Evolutionary conservation across 2,888 invertebrate species (phyloP).

Genomic region (Andrena bucephala): DNA sequence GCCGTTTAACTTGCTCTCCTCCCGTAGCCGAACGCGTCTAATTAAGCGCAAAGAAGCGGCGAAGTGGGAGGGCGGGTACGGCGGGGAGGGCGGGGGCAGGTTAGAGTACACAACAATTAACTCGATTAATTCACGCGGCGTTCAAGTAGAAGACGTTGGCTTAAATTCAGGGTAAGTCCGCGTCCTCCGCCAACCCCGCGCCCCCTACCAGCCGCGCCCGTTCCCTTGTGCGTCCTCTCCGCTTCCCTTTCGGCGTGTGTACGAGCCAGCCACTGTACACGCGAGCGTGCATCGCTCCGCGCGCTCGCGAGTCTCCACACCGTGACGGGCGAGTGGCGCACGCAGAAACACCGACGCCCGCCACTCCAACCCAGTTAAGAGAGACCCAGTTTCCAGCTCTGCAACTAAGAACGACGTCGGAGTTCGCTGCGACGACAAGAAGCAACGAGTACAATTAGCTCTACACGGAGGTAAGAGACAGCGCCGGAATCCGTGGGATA

Average conservation of each 20-base stretch:
- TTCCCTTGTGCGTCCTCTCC: conserved; percentile 9
- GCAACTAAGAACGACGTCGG: conserved; percentile 63
- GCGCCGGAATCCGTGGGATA: conserved; percentile 49
- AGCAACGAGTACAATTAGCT: conserved; percentile 72
- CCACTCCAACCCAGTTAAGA: conserved; percentile 58
- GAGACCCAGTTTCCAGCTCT: conserved; percentile 66
- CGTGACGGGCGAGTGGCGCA: conserved; percentile 11
- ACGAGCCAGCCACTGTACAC: conserved; percentile 30
- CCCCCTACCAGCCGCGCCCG: neutral
- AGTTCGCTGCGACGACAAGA: conserved; percentile 63
- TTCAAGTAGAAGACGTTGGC: conserved; percentile 66
- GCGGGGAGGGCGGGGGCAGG: conserved; percentile 23
- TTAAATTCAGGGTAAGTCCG: conserved; percentile 60
- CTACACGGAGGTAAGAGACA: conserved; percentile 58
- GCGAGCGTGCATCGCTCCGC: conserved; percentile 33
- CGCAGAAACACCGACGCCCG: conserved; percentile 25
- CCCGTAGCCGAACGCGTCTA: conserved; percentile 66
- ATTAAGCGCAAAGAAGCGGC: conserved; percentile 71
- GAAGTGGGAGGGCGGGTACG: conserved; percentile 20
- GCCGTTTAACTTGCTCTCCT: conserved; percentile 64
- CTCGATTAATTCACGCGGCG: conserved; percentile 72
- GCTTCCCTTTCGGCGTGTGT: conserved; percentile 7
- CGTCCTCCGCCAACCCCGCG: conserved; percentile 20
- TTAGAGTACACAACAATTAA: conserved; percentile 72
- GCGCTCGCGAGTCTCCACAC: neutral